Base-by-base conservation (phyloP, 1,140 invertebrate species). In the Heliconius himera region DNA sequence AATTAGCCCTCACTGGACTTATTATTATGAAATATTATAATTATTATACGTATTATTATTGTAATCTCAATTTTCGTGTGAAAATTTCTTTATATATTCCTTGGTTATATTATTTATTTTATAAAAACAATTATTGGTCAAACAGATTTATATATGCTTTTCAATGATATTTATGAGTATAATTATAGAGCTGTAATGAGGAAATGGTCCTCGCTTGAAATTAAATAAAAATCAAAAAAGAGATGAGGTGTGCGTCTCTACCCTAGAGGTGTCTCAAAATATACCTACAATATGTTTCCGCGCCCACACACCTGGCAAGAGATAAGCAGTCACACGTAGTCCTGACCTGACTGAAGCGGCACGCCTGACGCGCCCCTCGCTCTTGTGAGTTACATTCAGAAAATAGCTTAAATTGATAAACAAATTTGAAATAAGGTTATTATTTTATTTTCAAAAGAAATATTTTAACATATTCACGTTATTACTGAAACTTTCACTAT, bases 281-380 rank as follows among this genome's bases (percentile, higher is more conserved):
- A 91, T 88, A 90, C 73, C 84, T 36, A 36, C 33, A 36, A 29
- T 89, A 88, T 88, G 89, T 92, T 93, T 83, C 83, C 80, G 81
- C 85, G 87, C 85, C 79, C 83, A 85, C 89, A 84, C 89, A 92
- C 91, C 91, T 93, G 89, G 84, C 87, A 73, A 75, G 81, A 84
- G 88, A 85, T 88, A 87, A 87, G 78, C 86, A 84, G 84, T 88
- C 88, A 86, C 81, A 86, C 83, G 84, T 83, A 81, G 87, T 93
- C 82, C 88, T 87, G 84, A 81, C 76, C 71, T 81, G 86, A 81
- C 73, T 66, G 60, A 26, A 77, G 80, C 81, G 81, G 84, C 74
- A 81, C 78, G 82, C 85, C 82, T 82, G 82, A 76, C 79, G 78
- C 71, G 79, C 71, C 29, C 22, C 54, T 74, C 38, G 38, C n/a